Conservation (phyloP, 2,797 vertebrate genomes). For the Myotis findleyi region DNA sequence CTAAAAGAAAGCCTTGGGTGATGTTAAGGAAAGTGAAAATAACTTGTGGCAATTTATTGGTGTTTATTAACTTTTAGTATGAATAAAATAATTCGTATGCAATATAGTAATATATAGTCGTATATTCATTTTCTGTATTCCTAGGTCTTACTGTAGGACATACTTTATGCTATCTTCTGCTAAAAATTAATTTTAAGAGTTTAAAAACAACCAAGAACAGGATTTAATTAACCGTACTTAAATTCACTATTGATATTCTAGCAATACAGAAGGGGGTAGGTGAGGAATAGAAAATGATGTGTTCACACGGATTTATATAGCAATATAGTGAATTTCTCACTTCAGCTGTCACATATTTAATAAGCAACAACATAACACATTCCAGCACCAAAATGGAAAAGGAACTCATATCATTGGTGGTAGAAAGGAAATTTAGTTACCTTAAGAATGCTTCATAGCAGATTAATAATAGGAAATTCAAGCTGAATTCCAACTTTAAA, state of each 20-base stretch:
- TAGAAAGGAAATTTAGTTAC: conserved; percentile 68
- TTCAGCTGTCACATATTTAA: conserved; percentile 70
- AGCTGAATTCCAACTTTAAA: conserved; percentile 68
- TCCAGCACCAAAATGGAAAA: conserved; percentile 63
- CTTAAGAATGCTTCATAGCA: not conserved
- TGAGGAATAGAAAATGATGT: conserved; percentile 27
- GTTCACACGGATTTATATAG: conserved; percentile 72
- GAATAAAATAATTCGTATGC: not conserved
- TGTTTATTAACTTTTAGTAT: conserved; percentile 2
- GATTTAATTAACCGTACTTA: conserved; percentile 55
- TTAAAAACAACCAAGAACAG: conserved; percentile 61
- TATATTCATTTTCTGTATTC: conserved; percentile 11
- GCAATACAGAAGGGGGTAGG: not conserved
- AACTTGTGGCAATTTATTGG: not conserved
- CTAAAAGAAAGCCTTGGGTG: not conserved
- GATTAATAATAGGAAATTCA: conserved; percentile 49
- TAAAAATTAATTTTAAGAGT: conserved; percentile 40
- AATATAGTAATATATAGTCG: not conserved
- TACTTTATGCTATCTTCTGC: not conserved
- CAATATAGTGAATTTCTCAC: conserved; percentile 68
- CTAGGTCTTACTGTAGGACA: not conserved
- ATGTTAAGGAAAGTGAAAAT: conserved; percentile 40
- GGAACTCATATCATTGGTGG: conserved; percentile 63
- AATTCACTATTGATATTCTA: conserved; percentile 55
- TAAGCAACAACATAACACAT: conserved; percentile 62